Base-by-base conservation (phyloP, 2,888 invertebrate species). In the Diachrysia chrysitis region DNA sequence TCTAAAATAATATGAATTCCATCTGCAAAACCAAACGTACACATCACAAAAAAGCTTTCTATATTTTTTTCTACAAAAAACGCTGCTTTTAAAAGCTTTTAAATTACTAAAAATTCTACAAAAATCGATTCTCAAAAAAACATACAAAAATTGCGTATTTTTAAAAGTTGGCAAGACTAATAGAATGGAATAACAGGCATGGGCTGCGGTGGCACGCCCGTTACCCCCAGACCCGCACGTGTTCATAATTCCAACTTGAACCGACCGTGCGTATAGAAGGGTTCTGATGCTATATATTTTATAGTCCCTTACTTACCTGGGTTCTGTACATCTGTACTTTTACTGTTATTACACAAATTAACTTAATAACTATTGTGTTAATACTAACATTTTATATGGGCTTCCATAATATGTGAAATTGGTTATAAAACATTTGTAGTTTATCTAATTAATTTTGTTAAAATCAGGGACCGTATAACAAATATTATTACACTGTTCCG, bases 221-320 rank as follows among this genome's bases (percentile, higher is more conserved):
- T 51, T 19, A 21, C 14, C 48, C 48, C 21, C 21, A 12, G 48
- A 7, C 19, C 21, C 48, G 48, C 48, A 21, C 48, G 48, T 51
- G 48, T 10, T 21, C 48, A 19, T 21, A 51, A 51, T 51, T 19
- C 48, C 21, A 51, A 51, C 21, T 4, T 6, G 19, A 51, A 14
- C 48, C 48, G 21, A 51, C 48, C 48, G 48, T 51, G 48, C 48
- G 48, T 51, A 21, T 3, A 21, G 48, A 21, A 21, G 48, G 48
- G 48, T 51, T 51, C 19, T n/a, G 42, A 42, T n/a, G 10, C 9
- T 9, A 5, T 42, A 51, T 17, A 46, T 46, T 46, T 51, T 19
- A 21, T 2, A 3, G 10, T 1, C 48, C 17, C 2, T 21, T 3
- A 51, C 21, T 21, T 51, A 51, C 48, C 48, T 51, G 48, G 19